These are phyloP conservation scores for Pseudoatta argentina DNA, from an alignment of 1,140 invertebrate species.

Conservation along the genomic window DNA sequence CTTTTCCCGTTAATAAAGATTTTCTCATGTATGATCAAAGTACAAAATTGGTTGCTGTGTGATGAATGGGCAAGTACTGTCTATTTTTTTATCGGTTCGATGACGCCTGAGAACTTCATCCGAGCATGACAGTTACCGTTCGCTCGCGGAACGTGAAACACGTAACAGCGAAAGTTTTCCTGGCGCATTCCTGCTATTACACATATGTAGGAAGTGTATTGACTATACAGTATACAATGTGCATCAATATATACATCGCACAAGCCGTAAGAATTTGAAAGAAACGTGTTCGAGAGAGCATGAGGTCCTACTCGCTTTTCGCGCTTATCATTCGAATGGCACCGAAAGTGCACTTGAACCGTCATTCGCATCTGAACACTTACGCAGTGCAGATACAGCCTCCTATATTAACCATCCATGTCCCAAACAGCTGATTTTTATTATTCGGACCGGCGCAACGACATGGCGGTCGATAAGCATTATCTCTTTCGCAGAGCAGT, in stretches of 20 bases:
- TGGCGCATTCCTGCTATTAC: conserved; percentile 1
- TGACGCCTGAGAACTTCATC: conserved; percentile 41
- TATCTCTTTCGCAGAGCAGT: not conserved
- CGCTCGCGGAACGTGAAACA: conserved; percentile 61
- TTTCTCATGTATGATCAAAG: conserved; percentile 3
- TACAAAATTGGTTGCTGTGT: not conserved
- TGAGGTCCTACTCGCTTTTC: not conserved
- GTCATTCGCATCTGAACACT: conserved; percentile 16
- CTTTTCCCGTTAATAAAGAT: not conserved
- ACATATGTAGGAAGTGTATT: conserved; percentile 47
- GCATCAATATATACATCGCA: not conserved
- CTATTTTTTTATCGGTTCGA: conserved; percentile 39
- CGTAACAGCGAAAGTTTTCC: conserved; percentile 72
- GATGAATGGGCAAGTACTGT: not conserved
- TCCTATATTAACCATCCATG: not conserved
- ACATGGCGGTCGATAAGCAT: not conserved
- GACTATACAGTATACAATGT: not conserved
- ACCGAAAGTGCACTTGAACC: conserved; percentile 14
- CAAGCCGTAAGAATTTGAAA: not conserved
- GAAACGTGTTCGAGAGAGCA: not conserved
- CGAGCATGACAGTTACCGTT: conserved; percentile 59
- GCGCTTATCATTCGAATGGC: not conserved
- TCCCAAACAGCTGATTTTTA: conserved; percentile 50
- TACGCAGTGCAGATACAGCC: conserved; percentile 1
- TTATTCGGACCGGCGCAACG: conserved; percentile 12